Evolutionary conservation across 2,113 vertebrate species (phyloP), one percentile per base, ranked within the genome.

Genomic region (Neomonachus schauinslandi): DNA sequence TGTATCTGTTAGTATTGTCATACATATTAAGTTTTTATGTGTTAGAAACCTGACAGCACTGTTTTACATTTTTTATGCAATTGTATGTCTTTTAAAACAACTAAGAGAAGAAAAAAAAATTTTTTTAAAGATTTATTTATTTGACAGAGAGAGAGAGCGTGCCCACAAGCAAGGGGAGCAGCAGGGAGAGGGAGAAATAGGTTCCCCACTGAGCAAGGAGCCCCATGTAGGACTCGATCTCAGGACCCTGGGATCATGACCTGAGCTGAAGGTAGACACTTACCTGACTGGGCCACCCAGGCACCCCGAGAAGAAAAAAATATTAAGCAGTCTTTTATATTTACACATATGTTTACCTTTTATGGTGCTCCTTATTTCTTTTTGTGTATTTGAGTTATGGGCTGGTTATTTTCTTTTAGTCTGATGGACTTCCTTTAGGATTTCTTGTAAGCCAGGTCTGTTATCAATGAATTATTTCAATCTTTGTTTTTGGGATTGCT

Each of bases 401-500:
- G 14, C 39, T 51, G 39, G 26, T 92, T 71, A 74, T 89, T 89
- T 86, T 63, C 39, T 88, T 83, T 83, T 10, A 57, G 49, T 42
- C 42, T 76, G 15, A 51, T 90, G 53, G 21, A n/a, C 31, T 71
- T 85, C 53, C 24, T 86, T 87, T 81, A 72, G 11, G 79, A 85
- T 93, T 93, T 93, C 79, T 89, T 33, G 1, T 89, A 77, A 84
- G 79, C 24, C 26, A 77, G 28, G 5, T 84, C 51, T 51, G 31
- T 91, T 79, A 69, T 59, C 53, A 77, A 6, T 89, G 59, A 89
- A 51, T 71, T 71, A 95, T 51, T 28, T 80, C 22, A 72, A 28
- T 61, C 72, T 89, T 96, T 88, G n/a, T 87, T 72, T 95, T 39
- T 31, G 46, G 51, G 6, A 49, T 86, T 67, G 18, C 67, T 96